Base-by-base conservation (phyloP, 2,797 vertebrate species). In the Coregonus sp. region DNA sequence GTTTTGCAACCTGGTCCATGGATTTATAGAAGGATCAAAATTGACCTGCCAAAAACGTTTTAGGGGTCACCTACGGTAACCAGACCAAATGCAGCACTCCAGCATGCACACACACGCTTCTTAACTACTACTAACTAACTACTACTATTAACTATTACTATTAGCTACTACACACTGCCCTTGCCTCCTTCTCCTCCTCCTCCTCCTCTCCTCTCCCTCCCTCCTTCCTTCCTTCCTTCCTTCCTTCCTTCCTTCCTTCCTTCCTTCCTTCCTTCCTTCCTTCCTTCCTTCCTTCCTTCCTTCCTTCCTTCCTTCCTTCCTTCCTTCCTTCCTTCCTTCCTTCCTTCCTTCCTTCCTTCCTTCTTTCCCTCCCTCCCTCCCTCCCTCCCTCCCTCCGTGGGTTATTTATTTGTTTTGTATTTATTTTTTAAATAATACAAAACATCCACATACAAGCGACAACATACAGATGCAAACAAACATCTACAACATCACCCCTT, bases 81-180 rank as follows among this genome's bases (percentile, higher is more conserved):
- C 35, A 35, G 35, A 35, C 35, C 35, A 3, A 0, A 35, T 4
- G 35, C 35, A 35, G 35, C 35, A 35, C 35, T 35, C 35, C 4
- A 35, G 35, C 35, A 35, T 4, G 35, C 4, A 4, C 71, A 35
- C 35, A 35, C 4, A 33, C 35, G 2, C 31, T 33, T 33, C 31
- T 25, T 25, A 25, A 25, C 25, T 25, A 25, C 25, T 25, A 25
- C 25, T 25, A 25, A 25, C 25, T 25, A 25, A 25, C 25, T 25
- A 25, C 25, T 25, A 25, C 25, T 25, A 25, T 25, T 25, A 25
- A 25, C 25, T 25, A 25, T 25, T 25, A 25, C 25, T 25, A 25
- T 25, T 25, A 25, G 25, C 31, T 80, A 68, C 73, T 80, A 81
- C 78, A 59, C 74, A 29, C 35, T 52, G 51, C 51, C 73, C 33